Percentiles rank a stretch among this genome's conserved stretches.
These are phyloP conservation scores for Brachypodius melanocephalos DNA, from an alignment of 2,113 vertebrate species.

Conservation along the genomic window DNA sequence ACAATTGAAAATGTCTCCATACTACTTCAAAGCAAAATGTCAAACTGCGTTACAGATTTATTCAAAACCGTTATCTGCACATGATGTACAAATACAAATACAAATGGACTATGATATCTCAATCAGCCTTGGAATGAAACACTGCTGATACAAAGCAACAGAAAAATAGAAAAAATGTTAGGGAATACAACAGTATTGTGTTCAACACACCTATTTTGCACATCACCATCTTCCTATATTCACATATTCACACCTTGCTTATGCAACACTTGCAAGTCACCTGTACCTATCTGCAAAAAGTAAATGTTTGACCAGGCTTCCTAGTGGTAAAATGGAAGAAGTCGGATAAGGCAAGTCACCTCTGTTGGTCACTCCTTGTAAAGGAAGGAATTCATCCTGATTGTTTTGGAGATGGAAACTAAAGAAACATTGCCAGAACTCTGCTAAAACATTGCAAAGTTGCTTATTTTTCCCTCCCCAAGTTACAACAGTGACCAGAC, in stretches of 20 bases:
- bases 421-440: not conserved
- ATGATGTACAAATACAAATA: not conserved
- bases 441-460: not conserved
- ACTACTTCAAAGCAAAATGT: not conserved
- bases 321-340: not conserved
- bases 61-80: not conserved
- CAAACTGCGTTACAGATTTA: not conserved
- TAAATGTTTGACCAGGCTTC: not conserved
- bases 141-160: not conserved
- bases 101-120: not conserved
- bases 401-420: not conserved
- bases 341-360: not conserved
- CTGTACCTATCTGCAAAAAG: not conserved
- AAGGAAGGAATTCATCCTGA: not conserved
- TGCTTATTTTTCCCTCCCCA: not conserved
- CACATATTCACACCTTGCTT: not conserved
- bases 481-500: not conserved
- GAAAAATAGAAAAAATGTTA: not conserved
- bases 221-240: not conserved
- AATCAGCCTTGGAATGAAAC: not conserved
- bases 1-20: not conserved
- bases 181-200: not conserved
- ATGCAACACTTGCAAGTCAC: not conserved
- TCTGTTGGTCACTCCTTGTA: not conserved
- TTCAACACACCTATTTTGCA: not conserved